Evolutionary conservation across 2,797 vertebrate species (phyloP).

Genomic region (Channallabes apus): DNA sequence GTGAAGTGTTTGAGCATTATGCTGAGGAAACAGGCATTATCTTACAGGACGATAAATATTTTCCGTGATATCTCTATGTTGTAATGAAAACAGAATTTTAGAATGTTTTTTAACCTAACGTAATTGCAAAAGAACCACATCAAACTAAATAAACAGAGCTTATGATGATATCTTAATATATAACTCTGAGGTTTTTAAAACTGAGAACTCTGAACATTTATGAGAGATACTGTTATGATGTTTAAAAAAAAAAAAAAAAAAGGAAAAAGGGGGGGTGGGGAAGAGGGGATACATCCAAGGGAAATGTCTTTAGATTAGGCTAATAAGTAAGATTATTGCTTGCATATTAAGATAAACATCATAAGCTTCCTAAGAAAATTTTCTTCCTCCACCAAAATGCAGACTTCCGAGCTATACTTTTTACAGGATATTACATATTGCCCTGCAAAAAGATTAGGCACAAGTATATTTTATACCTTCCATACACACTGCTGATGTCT

Average conservation of each 20-base stretch:
- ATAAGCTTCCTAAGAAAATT: not conserved
- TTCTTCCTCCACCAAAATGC: not conserved
- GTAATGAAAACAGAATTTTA: conserved; percentile 22
- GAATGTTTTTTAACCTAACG: not conserved
- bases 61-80: not conserved
- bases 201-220: not conserved
- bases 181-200: not conserved
- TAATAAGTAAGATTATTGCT: not conserved
- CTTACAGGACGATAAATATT: not conserved
- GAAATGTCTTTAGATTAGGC: not conserved
- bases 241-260: too few species aligned
- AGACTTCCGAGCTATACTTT: not conserved
- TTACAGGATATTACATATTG: not conserved
- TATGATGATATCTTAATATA: not conserved
- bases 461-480: too few species aligned
- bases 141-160: not conserved
- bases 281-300: too few species aligned
- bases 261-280: too few species aligned
- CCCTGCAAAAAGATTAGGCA: not conserved
- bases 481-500: too few species aligned
- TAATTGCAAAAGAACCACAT: not conserved
- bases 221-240: too few species aligned
- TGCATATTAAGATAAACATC: too few species aligned
- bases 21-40: not conserved
- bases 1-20: not conserved